Percentiles rank a stretch among this genome's conserved stretches.
Conservation (phyloP, 2,797 vertebrate genomes). For the Tauraco hartlaubi region DNA sequence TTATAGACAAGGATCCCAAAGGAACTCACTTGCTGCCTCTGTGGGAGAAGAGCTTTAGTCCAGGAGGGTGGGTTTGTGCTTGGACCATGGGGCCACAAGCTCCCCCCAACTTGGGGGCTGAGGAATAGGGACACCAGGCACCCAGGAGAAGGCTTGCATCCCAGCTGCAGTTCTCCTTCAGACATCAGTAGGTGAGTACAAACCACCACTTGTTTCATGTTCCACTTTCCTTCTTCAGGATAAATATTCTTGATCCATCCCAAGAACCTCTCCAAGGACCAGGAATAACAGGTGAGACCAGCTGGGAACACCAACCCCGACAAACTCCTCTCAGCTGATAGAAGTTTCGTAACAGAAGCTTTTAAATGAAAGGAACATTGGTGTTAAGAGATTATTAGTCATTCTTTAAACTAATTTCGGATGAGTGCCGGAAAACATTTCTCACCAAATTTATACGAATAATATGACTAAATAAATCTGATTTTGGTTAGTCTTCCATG, state of each 20-base stretch:
- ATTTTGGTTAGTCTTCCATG: neutral
- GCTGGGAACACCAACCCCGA: neutral
- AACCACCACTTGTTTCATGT: neutral
- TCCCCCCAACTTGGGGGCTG: neutral
- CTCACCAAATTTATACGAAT: neutral
- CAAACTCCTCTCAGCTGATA: neutral
- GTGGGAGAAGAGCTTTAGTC: neutral
- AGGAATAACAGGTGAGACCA: neutral
- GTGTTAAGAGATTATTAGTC: conserved; percentile 45
- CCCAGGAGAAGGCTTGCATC: neutral
- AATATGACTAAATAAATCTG: neutral
- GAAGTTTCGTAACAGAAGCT: neutral
- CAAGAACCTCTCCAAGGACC: neutral
- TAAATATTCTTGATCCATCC: neutral
- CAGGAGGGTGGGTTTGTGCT: neutral
- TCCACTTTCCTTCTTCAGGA: neutral
- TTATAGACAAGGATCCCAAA: neutral
- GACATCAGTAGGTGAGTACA: neutral
- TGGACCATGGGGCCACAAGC: accelerated
- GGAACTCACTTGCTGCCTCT: neutral
- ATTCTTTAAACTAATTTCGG: conserved; percentile 26
- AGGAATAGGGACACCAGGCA: neutral
- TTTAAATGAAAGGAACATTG: neutral
- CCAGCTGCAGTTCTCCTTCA: neutral
- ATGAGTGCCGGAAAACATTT: conserved; percentile 22